Conservation (phyloP, 1,140 invertebrate genomes). For the Schlechtendalia chinensis region DNA sequence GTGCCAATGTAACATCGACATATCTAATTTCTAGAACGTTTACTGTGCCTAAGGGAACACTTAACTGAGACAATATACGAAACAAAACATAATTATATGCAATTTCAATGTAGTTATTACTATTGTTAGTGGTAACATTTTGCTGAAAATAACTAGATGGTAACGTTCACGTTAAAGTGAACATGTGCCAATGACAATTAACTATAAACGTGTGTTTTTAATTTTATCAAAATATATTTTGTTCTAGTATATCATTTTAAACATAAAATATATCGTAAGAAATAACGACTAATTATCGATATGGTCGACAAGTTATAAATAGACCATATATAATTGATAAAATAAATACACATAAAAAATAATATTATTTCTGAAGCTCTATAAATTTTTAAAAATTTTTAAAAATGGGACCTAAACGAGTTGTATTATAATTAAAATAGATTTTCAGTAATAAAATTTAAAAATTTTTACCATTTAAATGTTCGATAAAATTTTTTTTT, state of each 20-base stretch:
- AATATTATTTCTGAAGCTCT: not conserved
- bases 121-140: too few species aligned
- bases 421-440: not conserved
- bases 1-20: not conserved
- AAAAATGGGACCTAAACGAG: not conserved
- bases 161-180: too few species aligned
- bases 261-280: too few species aligned
- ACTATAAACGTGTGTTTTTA: too few species aligned
- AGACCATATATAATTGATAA: not conserved
- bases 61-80: too few species aligned
- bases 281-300: too few species aligned
- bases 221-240: too few species aligned
- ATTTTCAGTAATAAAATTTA: not conserved
- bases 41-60: not conserved
- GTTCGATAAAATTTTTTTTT: not conserved
- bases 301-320: not conserved
- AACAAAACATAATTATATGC: not conserved
- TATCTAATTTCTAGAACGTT: not conserved
- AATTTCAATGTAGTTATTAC: not conserved
- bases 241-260: too few species aligned
- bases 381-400: not conserved
- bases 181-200: too few species aligned
- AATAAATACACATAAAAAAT: not conserved
- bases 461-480: not conserved
- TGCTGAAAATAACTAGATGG: too few species aligned